Conservation (phyloP, 2,888 invertebrate genomes). For the Patella depressa region DNA sequence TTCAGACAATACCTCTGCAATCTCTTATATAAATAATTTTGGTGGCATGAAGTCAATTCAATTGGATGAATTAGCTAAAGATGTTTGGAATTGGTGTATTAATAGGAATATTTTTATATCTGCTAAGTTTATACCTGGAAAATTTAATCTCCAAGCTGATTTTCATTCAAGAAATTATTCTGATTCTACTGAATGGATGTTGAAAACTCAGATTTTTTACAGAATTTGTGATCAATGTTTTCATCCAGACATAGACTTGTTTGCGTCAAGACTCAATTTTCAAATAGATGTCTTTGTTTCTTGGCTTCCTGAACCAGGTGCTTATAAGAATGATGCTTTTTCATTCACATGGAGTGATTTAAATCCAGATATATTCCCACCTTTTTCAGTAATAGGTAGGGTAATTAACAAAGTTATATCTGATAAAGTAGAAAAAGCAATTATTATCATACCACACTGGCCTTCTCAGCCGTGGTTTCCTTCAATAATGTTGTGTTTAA, state of each 20-base stretch:
- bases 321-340: neutral
- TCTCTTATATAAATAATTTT: neutral
- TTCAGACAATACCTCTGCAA: neutral
- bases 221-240: neutral
- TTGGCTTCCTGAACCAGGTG: neutral
- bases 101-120: neutral
- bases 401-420: neutral
- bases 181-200: neutral
- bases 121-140: neutral
- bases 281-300: neutral
- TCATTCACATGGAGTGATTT: neutral
- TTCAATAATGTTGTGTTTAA: neutral
- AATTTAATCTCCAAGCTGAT: neutral
- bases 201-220: neutral
- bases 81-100: neutral
- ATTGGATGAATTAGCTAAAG: neutral
- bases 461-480: neutral
- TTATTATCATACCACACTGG: neutral
- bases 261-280: neutral
- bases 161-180: neutral
- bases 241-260: neutral
- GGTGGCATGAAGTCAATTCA: neutral
- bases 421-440: neutral
- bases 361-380: neutral
- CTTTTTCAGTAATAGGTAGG: neutral